Evolutionary conservation across 2,888 invertebrate genomes (phyloP).

Genomic region (Thelaira solivaga): DNA sequence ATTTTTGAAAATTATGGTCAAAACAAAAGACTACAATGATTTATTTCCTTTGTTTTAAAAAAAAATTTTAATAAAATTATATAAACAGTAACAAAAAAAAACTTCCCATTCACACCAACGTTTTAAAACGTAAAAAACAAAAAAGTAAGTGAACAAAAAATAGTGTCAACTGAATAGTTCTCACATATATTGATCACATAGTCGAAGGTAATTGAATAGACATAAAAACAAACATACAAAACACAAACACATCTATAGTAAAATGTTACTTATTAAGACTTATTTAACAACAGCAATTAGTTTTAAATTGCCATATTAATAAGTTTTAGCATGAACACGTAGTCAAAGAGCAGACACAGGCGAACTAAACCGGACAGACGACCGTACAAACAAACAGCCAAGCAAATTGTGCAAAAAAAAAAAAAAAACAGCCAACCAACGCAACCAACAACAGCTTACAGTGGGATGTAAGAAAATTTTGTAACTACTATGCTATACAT

Average conservation of each 20-base stretch:
- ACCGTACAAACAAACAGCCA: conserved; percentile 1
- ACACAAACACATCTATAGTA: conserved; percentile 50
- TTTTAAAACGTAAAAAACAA: neutral
- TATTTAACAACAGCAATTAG: conserved; percentile 63
- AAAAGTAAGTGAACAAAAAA: neutral
- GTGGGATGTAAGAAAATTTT: too few species aligned
- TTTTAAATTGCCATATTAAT: conserved; percentile 63
- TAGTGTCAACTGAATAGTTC: conserved; percentile 27
- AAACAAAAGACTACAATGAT: neutral
- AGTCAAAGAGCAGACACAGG: conserved; percentile 16
- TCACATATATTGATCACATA: conserved; percentile 32
- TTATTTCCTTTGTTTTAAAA: conserved; percentile 16
- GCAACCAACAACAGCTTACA: neutral
- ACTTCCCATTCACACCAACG: conserved; percentile 11
- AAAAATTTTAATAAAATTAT: conserved; percentile 8
- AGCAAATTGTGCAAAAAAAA: neutral
- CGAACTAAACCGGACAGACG: neutral
- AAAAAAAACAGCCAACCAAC: neutral
- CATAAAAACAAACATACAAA: neutral
- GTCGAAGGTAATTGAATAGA: conserved; percentile 7
- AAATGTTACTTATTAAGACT: conserved; percentile 61
- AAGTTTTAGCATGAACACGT: conserved; percentile 55
- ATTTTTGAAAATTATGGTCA: neutral
- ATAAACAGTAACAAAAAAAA: neutral
- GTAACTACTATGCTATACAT: too few species aligned